Evolutionary conservation across 1,140 invertebrate genomes (phyloP), one percentile per base, ranked within the genome.

Genomic region (Rhopalosiphum padi): DNA sequence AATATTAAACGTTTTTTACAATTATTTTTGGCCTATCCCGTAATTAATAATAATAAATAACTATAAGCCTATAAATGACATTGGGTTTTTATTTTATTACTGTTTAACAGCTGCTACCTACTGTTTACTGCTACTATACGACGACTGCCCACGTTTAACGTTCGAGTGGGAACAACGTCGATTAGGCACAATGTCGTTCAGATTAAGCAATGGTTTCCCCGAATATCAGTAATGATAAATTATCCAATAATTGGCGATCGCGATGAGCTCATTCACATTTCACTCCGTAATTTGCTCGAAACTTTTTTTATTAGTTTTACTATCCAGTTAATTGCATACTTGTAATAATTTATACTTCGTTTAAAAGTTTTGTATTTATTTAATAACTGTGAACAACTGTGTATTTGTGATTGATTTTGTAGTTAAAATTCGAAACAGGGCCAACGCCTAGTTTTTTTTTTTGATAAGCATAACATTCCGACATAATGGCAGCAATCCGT

Each of bases 401-500:
- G 91, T 43, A 53, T 43, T 93, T 93, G 46, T 41, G 25, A 93
- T 93, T 86, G 91, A 93, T 86, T 93, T 85, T 48, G 11, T 30
- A 83, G 48, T 93, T 48, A n/a, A 77, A 93, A 86, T 90, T 53
- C 77, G 48, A 46, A 93, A 85, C 48, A 86, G 91, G 82, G 91
- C 91, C 91, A 93, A 93, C 91, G 91, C 91, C 91, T 93, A 93
- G 91, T 93, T 93, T 86, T 93, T 86, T 86, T 92, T 93, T 93
- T 86, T 93, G 91, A 93, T 93, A 93, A 93, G 91, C 91, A 93
- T 91, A 92, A 93, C 91, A 93, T 93, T 93, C 91, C 91, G 91
- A 93, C 82, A 83, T 93, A 86, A 99, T 99, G 99, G 98, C 98
- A 96, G 98, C 98, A 95, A 99, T 99, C 96, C 97, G 99, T 95